Evolutionary conservation across 2,113 vertebrate genomes (phyloP).

Genomic region (Recurvirostra avosetta): DNA sequence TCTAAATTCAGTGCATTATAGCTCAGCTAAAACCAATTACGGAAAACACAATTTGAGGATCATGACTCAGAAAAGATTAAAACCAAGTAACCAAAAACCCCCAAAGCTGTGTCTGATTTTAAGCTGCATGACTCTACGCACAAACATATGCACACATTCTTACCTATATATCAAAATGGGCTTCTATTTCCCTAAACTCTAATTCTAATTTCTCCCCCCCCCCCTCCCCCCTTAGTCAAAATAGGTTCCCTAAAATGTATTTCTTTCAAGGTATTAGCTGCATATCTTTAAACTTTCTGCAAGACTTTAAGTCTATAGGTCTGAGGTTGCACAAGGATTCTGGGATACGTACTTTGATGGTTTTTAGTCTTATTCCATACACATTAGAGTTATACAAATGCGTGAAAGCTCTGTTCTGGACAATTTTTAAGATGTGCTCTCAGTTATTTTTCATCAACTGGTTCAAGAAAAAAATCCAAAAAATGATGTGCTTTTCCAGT

Average conservation of each 20-base stretch:
- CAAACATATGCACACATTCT: background rate
- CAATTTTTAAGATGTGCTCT: background rate
- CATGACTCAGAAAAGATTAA: conserved; percentile 12
- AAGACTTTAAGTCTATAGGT: background rate
- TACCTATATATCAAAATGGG: background rate
- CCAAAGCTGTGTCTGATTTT: background rate
- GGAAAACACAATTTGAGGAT: background rate
- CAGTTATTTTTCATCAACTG: background rate
- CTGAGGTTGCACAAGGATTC: background rate
- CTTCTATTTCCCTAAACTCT: background rate
- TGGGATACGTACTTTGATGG: background rate
- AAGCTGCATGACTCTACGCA: background rate
- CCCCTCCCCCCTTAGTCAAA: background rate
- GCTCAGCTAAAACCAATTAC: conserved; percentile 1
- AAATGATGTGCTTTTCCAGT: background rate
- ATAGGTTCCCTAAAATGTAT: background rate
- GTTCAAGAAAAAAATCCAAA: background rate
- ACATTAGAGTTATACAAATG: background rate
- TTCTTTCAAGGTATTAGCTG: background rate
- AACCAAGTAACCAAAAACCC: background rate
- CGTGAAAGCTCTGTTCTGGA: background rate
- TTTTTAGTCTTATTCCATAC: background rate
- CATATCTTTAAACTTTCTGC: background rate
- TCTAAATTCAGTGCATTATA: background rate
- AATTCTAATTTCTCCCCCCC: background rate